Evolutionary conservation across 2,113 vertebrate genomes (phyloP).

Genomic region (Sorex araneus): DNA sequence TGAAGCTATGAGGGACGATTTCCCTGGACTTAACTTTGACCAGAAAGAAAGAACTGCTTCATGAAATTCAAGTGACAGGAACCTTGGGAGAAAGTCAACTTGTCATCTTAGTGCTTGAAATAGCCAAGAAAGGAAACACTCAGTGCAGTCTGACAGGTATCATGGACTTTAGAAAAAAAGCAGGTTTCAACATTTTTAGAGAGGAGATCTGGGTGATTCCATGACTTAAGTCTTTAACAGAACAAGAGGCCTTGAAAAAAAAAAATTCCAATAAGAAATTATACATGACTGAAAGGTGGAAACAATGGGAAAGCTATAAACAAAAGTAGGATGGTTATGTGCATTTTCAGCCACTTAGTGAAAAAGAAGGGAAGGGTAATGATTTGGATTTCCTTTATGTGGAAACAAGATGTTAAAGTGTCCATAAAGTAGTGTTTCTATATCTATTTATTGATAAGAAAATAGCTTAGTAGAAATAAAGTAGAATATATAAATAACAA

Average conservation of each 20-base stretch:
- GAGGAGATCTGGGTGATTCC: constrained; percentile 44
- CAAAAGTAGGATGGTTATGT: not conserved
- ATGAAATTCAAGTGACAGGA: constrained; percentile 81
- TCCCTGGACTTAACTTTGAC: constrained; percentile 77
- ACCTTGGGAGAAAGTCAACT: constrained; percentile 77
- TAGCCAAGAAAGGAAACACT: constrained; percentile 73
- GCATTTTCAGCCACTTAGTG: not conserved
- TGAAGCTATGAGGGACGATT: constrained; percentile 62
- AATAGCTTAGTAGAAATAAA: constrained; percentile 1
- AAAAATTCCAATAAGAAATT: constrained; percentile 63
- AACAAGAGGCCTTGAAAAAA: constrained; percentile 21
- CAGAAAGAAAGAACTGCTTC: constrained; percentile 73
- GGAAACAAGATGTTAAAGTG: constrained; percentile 7
- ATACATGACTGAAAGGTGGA: not conserved
- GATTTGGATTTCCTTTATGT: constrained; percentile 39
- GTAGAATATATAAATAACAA: constrained; percentile 1
- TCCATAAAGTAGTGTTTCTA: not conserved
- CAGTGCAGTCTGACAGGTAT: constrained; percentile 63
- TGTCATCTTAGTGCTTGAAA: constrained; percentile 79
- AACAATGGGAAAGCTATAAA: constrained; percentile 23
- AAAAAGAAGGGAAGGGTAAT: not conserved
- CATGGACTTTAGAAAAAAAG: constrained; percentile 61
- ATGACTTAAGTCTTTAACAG: constrained; percentile 50
- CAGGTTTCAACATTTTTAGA: constrained; percentile 69
- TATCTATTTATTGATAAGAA: not conserved